Evolutionary conservation across 2,888 invertebrate species (phyloP), one percentile per base, ranked within the genome.

Genomic region (Embidobia sp.): DNA sequence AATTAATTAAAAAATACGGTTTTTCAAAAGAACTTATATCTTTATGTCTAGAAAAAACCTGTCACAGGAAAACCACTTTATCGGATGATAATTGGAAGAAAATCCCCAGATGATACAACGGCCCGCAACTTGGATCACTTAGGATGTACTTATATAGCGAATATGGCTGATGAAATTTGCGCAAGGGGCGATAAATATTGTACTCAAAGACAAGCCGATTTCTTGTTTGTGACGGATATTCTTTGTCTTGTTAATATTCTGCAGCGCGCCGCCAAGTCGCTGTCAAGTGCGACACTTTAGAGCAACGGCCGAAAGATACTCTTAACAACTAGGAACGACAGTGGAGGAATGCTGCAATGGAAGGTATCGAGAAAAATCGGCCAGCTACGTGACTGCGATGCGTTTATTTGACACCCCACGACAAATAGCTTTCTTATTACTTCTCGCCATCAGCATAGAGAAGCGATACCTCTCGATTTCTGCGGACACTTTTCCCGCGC

Each of bases 41-140:
- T 8, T 61, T 70, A 7, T 27, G 48, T 35, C 46, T 48, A 51
- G 63, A 77, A 78, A 77, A 72, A 67, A 78, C 73, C 33, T 46
- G 37, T 74, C 76, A 79, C 81, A 86, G 85, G 86, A 84, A 87
- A 87, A 86, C 87, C 85, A 85, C 81, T 86, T 87, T 87, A 88
- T 87, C 88, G 86, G 85, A 81, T 81, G 64, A 79, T 82, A 80
- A 85, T 84, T 18, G 81, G 80, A 81, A 81, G 82, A 83, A 84
- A 80, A 80, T 81, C 80, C 66, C 75, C 73, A 77, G 85, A 80
- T 81, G 81, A 79, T 66, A 78, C 63, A 77, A 78, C 59, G 44
- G 78, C 80, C 79, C 81, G 40, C 72, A 86, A 86, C 83, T 87
- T 85, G 79, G 78, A 80, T 84, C 85, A 84, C 87, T 87, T 86